Evolutionary conservation across 2,797 vertebrate genomes (phyloP), one percentile per base, ranked within the genome.

Genomic region (Characodon lateralis): DNA sequence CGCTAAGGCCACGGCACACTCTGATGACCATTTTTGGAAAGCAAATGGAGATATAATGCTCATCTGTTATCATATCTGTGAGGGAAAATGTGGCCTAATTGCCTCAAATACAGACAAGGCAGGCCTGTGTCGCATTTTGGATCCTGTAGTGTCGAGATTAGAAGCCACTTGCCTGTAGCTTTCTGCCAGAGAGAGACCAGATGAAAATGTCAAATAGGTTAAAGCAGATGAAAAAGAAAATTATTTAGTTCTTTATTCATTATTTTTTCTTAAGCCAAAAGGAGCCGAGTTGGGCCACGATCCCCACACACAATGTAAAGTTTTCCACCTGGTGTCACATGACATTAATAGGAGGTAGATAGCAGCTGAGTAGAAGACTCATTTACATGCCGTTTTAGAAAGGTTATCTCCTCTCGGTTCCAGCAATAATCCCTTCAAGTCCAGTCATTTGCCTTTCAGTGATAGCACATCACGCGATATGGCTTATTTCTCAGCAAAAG

Each of bases 21-120:
- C 93, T 81, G 91, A 94, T 96, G 94, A 91, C 96, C 96, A 95
- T 95, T 95, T 95, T 94, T 96, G 95, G 94, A 92, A 93, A 93
- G 89, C 84, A 83, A 93, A 78, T 3, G 88, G 78, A 90, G 88
- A 94, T 93, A 95, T 91, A 95, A 94, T 94, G 91, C 85, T 91
- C 91, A 91, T 95, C 95, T 94, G 92, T 96, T 96, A 95, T 96
- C 96, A 85, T 93, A 87, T 91, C 84, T 89, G 74, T 51, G 79
- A 87, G 93, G 89, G 88, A 89, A 96, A 96, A 96, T 90, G 91
- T 26, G 20, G 81, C 89, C 94, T 95, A 95, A 95, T 95, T 94
- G 94, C 91, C 92, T 93, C 90, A 94, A 95, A 95, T 90, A 84
- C 73, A 95, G 94, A 94, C 93, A 91, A 87, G 87, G 85, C 83